A percentile compares a stretch with the other conserved stretches of the same genome.
These are phyloP conservation scores for Andrena chrysosceles DNA, from an alignment of 2,888 invertebrate genomes.

Conservation along the genomic window DNA sequence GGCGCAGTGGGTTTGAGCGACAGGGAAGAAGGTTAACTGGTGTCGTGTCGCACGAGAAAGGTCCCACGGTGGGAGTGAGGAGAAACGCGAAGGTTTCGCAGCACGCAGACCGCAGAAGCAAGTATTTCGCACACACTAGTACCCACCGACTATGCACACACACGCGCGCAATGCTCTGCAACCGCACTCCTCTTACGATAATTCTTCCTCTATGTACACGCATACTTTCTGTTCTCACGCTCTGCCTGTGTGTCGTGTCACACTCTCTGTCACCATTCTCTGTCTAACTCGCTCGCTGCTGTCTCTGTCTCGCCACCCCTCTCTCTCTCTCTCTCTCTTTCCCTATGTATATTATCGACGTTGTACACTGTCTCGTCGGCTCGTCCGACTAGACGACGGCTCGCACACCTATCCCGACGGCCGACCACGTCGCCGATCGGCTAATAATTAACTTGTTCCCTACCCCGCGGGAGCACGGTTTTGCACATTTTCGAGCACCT, in stretches of 20 bases:
- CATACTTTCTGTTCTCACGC: neutral
- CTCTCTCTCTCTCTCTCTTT: neutral
- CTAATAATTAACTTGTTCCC: slow-evolving; percentile 56
- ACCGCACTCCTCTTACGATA: slow-evolving; percentile 39
- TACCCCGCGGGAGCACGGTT: slow-evolving; percentile 59
- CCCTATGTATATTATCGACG: neutral
- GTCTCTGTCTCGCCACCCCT: neutral
- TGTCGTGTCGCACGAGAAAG: slow-evolving; percentile 37
- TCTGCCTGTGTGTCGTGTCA: neutral
- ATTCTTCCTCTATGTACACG: neutral
- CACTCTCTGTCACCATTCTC: neutral
- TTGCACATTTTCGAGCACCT: slow-evolving; percentile 75
- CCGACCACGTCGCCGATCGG: slow-evolving; percentile 41
- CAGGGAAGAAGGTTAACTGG: slow-evolving; percentile 21
- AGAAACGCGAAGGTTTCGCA: slow-evolving; percentile 33
- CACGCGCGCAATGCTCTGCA: slow-evolving; percentile 15
- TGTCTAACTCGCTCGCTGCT: neutral
- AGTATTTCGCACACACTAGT: slow-evolving; percentile 46
- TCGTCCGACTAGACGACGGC: neutral
- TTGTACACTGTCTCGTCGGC: slow-evolving; percentile 3
- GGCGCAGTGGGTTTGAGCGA: slow-evolving; percentile 3
- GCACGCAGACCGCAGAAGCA: slow-evolving; percentile 54
- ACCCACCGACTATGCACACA: slow-evolving; percentile 5
- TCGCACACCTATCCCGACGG: slow-evolving; percentile 9
- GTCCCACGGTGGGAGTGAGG: slow-evolving; percentile 24